Base-by-base conservation (phyloP, 2,113 vertebrate genomes). In the Oceanodroma tethys region DNA sequence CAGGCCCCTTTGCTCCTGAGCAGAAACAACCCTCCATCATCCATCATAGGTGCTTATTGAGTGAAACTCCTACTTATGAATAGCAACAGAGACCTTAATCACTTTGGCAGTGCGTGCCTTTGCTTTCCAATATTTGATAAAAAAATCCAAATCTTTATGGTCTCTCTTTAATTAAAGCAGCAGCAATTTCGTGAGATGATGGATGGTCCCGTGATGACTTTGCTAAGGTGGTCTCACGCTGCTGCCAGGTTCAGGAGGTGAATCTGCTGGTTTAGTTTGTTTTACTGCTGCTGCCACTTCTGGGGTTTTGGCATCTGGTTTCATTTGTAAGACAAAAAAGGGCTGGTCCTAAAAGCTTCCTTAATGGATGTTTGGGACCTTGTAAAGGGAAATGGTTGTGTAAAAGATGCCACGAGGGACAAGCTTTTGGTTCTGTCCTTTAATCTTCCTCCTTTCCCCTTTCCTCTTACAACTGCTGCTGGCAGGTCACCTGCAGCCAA, bases 401-500 rank as follows among this genome's bases (percentile, higher is more conserved):
- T 38, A 32, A 86, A 60, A 73, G 74, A 5, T 15, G 42, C 32
- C 86, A 58, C 85, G 6, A 43, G 65, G 70, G 81, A 76, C 2
- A 5, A 34, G 55, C 26, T 58, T 86, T 82, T 26, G 48, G 17
- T 66, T 81, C 58, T 66, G 30, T 34, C 71, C 75, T 95, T 94
- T 88, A 38, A 89, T 96, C 93, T 94, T 86, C 48, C 43, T 65
- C 23, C 59, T 72, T 50, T 27, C 27, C 30, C 59, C 16, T 76
- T 27, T 79, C 12, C 16, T 20, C 25, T 38, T 40, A 5, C 10
- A 20, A 30, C 58, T 20, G 36, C 45, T 32, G 38, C 43, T 2
- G 1, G 60, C 43, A 78, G 32, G 29, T 30, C 65, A 43, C 68
- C 91, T 65, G 68, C 76, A 55, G 50, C 10, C 17, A 6, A 1